These are phyloP conservation scores for Nibea albiflora DNA, from an alignment of 2,113 vertebrate genomes.

Conservation along the genomic window DNA sequence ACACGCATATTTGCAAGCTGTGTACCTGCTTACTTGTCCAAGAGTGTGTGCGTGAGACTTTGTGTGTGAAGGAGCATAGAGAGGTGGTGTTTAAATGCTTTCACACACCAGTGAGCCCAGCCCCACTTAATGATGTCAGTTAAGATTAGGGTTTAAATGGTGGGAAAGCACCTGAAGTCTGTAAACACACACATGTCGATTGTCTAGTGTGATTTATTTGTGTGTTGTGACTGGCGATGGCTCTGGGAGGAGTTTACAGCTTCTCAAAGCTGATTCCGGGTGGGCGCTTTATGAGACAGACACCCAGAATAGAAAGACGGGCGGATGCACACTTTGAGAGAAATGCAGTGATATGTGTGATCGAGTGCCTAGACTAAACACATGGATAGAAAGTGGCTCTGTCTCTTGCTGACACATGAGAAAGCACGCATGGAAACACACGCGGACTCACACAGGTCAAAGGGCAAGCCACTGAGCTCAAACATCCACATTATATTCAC, in stretches of 20 bases:
- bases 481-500: constrained; percentile 70
- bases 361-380: constrained; percentile 65
- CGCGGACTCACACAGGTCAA: constrained; percentile 35
- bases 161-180: constrained; percentile 75
- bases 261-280: constrained; percentile 44
- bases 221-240: constrained; percentile 31
- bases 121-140: constrained; percentile 49
- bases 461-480: constrained; percentile 37
- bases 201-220: constrained; percentile 27
- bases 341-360: constrained; percentile 36
- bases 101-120: constrained; percentile 33
- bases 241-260: constrained; percentile 38
- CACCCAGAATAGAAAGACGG: constrained; percentile 27
- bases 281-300: constrained; percentile 56
- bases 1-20: constrained; percentile 30
- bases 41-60: constrained; percentile 3
- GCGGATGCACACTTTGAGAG: constrained; percentile 6
- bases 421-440: constrained; percentile 44
- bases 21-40: constrained; percentile 11
- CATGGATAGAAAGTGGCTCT: constrained; percentile 37
- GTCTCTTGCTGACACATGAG: constrained; percentile 49
- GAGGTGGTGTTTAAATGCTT: constrained; percentile 36
- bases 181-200: constrained; percentile 59
- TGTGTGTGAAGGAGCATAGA: constrained; percentile 14
- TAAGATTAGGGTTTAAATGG: constrained; percentile 42